A percentile compares a stretch with the other conserved stretches of the same genome.
phyloP scores from a whole-genome alignment of 2,113 vertebrate species.

The Ochotona princeps region DNA sequence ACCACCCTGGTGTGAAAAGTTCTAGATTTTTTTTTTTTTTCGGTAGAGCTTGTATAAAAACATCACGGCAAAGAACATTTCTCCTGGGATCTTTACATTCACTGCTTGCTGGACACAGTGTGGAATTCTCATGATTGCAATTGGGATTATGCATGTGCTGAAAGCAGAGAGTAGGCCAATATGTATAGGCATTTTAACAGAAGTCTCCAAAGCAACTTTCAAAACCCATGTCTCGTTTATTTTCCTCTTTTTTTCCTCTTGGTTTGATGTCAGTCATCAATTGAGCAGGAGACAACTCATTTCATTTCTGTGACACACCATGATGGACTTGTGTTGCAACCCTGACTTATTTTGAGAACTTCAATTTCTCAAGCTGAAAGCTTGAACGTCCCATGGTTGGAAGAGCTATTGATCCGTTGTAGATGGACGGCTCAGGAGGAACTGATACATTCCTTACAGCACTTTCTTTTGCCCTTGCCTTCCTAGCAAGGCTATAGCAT shows the following conservation, averaged over 20 bases:
- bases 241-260: conserved; percentile 85
- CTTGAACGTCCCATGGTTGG: conserved; percentile 92
- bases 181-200: conserved; percentile 91
- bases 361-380: conserved; percentile 92
- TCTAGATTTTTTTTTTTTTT: not conserved
- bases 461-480: conserved; percentile 75
- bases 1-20: not conserved
- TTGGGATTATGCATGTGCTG: conserved; percentile 54
- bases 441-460: conserved; percentile 89
- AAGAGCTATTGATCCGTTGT: conserved; percentile 95
- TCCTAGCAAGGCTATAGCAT: conserved; percentile 82
- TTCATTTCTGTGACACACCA: conserved; percentile 94
- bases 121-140: conserved; percentile 47
- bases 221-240: conserved; percentile 82
- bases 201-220: conserved; percentile 90
- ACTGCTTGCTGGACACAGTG: conserved; percentile 17
- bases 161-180: conserved; percentile 82
- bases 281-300: conserved; percentile 97
- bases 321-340: conserved; percentile 95
- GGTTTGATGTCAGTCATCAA: conserved; percentile 94
- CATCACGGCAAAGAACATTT: not conserved
- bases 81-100: not conserved
- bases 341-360: conserved; percentile 94
- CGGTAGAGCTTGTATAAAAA: conserved; percentile 12
- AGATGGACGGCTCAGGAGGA: conserved; percentile 90